Base-by-base conservation (phyloP, 2,888 invertebrate genomes). In the Lepidocyrtoides sp. region DNA sequence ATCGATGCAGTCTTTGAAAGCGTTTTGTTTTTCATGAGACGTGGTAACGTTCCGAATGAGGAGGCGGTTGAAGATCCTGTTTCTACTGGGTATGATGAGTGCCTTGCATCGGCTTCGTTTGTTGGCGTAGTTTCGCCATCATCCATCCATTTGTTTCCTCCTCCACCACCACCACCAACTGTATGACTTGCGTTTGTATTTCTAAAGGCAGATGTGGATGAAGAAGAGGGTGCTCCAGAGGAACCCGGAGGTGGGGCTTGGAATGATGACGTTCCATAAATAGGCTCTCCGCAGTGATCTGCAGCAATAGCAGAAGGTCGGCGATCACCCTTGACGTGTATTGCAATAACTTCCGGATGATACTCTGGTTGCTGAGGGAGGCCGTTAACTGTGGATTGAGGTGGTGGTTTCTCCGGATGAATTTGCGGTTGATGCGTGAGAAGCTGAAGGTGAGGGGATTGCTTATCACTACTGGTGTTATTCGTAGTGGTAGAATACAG, bases 71-170 rank as follows among this genome's bases (percentile, higher is more conserved):
- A 44, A n/a, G 86, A 66, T 5, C 44, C 14, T 29, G 69, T 12
- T 20, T 66, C 66, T 20, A 60, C 26, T 4, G 83, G 66, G 41
- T 85, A 66, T 3, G 32, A 75, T 23, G 88, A 44, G 36, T 44
- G 23, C 83, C 60, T 8, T 0, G 26, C 60, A 32, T 89, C 83
- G 23, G 91, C 92, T 95, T 98, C 98, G 95, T 98, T 98, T 72
- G 98, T 98, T 14, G 97, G 97, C 44, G 98, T 98, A 93, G 98
- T 97, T 95, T 98, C 98, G 20, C 98, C 98, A 95, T 98, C 98
- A 95, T 98, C 98, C 95, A 97, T 98, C 92, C 89, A 89, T 54
- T 92, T 92, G n/a, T n/a, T n/a, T n/a, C n/a, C n/a, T 36, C 88
- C 91, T 75, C 44, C 54, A 60, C 87, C 91, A n/a, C n/a, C n/a